These are phyloP conservation scores for Dioctria rufipes DNA, from an alignment of 2,888 invertebrate species.

Conservation along the genomic window DNA sequence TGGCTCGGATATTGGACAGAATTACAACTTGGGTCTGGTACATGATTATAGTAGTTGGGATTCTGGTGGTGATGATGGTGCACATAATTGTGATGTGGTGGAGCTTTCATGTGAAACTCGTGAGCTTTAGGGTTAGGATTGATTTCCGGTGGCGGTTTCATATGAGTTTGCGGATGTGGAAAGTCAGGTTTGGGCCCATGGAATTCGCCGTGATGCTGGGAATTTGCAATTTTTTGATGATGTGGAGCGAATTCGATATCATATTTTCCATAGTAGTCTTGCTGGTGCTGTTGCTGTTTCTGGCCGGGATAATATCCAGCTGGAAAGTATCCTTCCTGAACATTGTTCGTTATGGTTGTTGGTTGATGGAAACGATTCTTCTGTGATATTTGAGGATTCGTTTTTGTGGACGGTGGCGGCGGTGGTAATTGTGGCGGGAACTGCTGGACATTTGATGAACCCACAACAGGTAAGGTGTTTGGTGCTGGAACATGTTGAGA, in stretches of 20 bases:
- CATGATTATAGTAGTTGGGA: conserved; percentile 67
- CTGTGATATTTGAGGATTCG: conserved; percentile 39
- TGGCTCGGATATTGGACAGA: conserved; percentile 63
- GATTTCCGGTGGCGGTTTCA: conserved; percentile 59
- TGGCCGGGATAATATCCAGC: conserved; percentile 64
- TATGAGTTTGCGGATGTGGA: conserved; percentile 58
- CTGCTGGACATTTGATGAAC: conserved; percentile 63
- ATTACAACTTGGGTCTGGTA: conserved; percentile 62
- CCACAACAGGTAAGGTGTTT: conserved; percentile 61
- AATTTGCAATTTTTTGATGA: conserved; percentile 63
- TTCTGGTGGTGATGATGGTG: conserved; percentile 65
- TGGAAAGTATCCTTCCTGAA: conserved; percentile 66
- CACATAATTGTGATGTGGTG: conserved; percentile 61
- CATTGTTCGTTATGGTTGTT: conserved; percentile 56
- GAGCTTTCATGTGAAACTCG: conserved; percentile 62
- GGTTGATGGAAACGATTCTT: conserved; percentile 54
- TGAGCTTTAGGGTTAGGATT: conserved; percentile 62
- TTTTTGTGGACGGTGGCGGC: conserved; percentile 19
- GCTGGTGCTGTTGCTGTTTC: conserved; percentile 60
- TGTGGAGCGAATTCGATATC: conserved; percentile 66
- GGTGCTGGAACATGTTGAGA: conserved; percentile 41
- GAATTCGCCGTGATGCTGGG: conserved; percentile 64
- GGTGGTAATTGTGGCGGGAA: conserved; percentile 53
- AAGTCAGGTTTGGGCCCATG: conserved; percentile 66
- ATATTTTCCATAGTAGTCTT: conserved; percentile 70